Evolutionary conservation across 2,797 vertebrate genomes (phyloP).

Genomic region (Dryobates pubescens): DNA sequence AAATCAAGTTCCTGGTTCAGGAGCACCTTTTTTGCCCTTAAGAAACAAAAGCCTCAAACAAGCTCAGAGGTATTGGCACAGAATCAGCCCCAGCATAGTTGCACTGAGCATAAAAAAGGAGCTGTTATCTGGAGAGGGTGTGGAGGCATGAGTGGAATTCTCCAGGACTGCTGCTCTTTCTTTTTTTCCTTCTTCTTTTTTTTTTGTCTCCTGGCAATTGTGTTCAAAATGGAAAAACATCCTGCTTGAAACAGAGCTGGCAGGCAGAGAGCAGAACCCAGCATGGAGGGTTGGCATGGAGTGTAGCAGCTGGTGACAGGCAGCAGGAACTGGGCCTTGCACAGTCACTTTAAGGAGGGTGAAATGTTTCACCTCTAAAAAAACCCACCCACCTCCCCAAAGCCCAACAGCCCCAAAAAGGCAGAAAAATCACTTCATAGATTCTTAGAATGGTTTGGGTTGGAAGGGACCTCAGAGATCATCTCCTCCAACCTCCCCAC

Average conservation of each 20-base stretch:
- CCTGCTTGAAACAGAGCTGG: background rate
- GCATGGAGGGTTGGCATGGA: background rate
- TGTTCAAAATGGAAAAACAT: background rate
- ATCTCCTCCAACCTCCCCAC: too few relatives aligned
- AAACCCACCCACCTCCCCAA: too few relatives aligned
- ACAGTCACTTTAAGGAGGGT: background rate
- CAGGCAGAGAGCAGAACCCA: background rate
- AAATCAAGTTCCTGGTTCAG: background rate
- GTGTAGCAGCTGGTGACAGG: background rate
- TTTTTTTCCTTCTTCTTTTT: background rate
- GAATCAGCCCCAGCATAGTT: background rate
- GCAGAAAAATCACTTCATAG: too few relatives aligned
- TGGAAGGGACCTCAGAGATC: too few relatives aligned
- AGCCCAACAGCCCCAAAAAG: too few relatives aligned
- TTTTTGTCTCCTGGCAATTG: background rate
- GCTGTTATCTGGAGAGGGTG: background rate
- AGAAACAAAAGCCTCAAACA: background rate
- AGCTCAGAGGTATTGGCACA: background rate
- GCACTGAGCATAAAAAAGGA: background rate
- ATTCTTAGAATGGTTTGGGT: too few relatives aligned
- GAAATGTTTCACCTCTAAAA: background rate
- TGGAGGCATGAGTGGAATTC: background rate
- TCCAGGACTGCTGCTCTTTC: background rate
- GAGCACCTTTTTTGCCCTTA: conserved; percentile 3
- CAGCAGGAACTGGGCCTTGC: background rate